Conservation (phyloP, 2,888 invertebrate genomes). For the Horisme vitalbata region DNA sequence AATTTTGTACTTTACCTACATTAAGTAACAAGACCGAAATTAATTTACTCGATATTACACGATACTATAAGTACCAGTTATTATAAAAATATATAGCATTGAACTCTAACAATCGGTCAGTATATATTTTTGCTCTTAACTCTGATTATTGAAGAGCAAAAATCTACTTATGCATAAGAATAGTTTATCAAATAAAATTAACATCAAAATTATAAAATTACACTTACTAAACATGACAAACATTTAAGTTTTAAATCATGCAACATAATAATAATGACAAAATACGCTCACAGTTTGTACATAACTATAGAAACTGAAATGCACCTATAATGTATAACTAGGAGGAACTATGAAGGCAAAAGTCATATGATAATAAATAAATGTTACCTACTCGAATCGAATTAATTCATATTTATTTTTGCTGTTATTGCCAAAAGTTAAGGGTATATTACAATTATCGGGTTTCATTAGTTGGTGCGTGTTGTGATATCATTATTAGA, state of each 20-base stretch:
- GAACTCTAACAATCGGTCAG: slow-evolving; percentile 1
- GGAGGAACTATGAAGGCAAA: slow-evolving; percentile 59
- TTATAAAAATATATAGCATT: slow-evolving; percentile 20
- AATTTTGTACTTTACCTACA: slow-evolving; percentile 21
- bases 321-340: slow-evolving; percentile 70
- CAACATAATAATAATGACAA: slow-evolving; percentile 44
- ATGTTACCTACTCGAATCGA: background rate
- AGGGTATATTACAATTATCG: too few relatives aligned
- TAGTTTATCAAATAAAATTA: slow-evolving; percentile 5
- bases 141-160: slow-evolving; percentile 5
- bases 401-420: background rate
- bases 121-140: slow-evolving; percentile 10
- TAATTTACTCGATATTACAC: slow-evolving; percentile 8
- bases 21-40: slow-evolving; percentile 20
- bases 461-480: too few relatives aligned
- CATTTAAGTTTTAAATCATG: slow-evolving; percentile 28
- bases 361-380: slow-evolving; percentile 7
- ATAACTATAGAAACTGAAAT: slow-evolving; percentile 59
- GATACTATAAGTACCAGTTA: background rate
- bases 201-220: background rate
- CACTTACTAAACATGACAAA: slow-evolving; percentile 6
- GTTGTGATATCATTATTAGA: too few relatives aligned
- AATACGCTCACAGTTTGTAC: slow-evolving; percentile 40
- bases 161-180: background rate
- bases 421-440: background rate